Evolutionary conservation across 2,888 invertebrate species (phyloP).

Genomic region (Phytoseiulus persimilis): DNA sequence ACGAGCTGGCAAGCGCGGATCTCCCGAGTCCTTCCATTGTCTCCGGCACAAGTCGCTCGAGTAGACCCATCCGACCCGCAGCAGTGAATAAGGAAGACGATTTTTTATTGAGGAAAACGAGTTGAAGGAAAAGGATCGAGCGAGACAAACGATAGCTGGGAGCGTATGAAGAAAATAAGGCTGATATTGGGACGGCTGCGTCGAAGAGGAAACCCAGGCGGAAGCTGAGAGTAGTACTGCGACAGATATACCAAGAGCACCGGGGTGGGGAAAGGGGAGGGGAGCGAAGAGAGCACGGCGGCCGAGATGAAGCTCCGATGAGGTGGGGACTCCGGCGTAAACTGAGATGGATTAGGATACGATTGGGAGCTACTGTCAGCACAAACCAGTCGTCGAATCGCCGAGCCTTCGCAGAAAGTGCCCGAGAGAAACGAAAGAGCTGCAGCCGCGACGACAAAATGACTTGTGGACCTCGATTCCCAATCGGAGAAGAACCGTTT

Average conservation of each 20-base stretch:
- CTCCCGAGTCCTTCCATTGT: not conserved
- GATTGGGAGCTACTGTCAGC: conserved; percentile 20
- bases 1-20: not conserved
- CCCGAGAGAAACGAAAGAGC: not conserved
- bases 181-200: not conserved
- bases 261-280: not conserved
- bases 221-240: not conserved
- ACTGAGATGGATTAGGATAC: conserved; percentile 37
- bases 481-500: not conserved
- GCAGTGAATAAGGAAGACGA: not conserved
- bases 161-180: not conserved
- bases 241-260: not conserved
- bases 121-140: not conserved
- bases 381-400: not conserved
- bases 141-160: not conserved
- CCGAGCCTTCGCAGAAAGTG: not conserved
- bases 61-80: not conserved
- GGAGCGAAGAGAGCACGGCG: not conserved
- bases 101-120: not conserved
- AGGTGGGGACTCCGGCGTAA: conserved; percentile 35
- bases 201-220: not conserved
- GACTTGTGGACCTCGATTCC: not conserved
- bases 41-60: not conserved
- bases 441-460: not conserved
- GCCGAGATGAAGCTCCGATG: not conserved